Evolutionary conservation across 2,888 invertebrate genomes (phyloP).

Genomic region (Agonopterix arenella): DNA sequence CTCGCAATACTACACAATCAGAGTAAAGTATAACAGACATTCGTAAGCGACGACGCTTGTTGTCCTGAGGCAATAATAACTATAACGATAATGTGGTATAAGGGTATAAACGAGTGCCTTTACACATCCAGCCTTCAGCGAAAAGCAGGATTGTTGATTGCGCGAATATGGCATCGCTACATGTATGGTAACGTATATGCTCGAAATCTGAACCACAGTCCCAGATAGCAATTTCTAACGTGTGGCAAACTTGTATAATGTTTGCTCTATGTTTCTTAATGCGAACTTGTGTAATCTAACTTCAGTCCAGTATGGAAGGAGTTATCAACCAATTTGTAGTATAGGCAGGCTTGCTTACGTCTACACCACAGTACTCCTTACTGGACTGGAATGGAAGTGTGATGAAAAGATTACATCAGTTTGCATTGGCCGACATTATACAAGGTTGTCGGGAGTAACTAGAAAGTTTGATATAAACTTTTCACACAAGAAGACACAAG

Average conservation of each 20-base stretch:
- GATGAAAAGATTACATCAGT: slow-evolving; percentile 7
- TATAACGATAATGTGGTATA: slow-evolving; percentile 46
- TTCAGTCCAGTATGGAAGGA: no score
- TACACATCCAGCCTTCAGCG: slow-evolving; percentile 70
- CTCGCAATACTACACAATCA: slow-evolving; percentile 42
- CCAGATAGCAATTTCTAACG: no score
- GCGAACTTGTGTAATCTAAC: no score
- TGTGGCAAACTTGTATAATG: no score
- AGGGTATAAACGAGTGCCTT: slow-evolving; percentile 74
- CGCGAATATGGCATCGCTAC: slow-evolving; percentile 43
- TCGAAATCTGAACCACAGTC: no score
- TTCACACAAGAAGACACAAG: no score
- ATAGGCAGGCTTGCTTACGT: no score
- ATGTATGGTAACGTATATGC: slow-evolving; percentile 18
- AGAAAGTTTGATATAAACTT: slow-evolving; percentile 11
- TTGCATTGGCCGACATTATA: slow-evolving; percentile 5
- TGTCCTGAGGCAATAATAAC: slow-evolving; percentile 28
- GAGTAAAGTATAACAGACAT: slow-evolving; percentile 22
- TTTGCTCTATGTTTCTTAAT: no score
- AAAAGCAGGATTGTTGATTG: slow-evolving; percentile 64
- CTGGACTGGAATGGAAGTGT: slow-evolving; percentile 2
- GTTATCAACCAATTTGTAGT: no score
- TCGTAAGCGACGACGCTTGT: slow-evolving; percentile 5
- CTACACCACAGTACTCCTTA: no score
- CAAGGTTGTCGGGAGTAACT: no score